A percentile compares a stretch with the other conserved stretches of the same genome.
These are phyloP conservation scores for Plagodis pulveraria DNA, from an alignment of 2,888 invertebrate genomes.

Conservation along the genomic window DNA sequence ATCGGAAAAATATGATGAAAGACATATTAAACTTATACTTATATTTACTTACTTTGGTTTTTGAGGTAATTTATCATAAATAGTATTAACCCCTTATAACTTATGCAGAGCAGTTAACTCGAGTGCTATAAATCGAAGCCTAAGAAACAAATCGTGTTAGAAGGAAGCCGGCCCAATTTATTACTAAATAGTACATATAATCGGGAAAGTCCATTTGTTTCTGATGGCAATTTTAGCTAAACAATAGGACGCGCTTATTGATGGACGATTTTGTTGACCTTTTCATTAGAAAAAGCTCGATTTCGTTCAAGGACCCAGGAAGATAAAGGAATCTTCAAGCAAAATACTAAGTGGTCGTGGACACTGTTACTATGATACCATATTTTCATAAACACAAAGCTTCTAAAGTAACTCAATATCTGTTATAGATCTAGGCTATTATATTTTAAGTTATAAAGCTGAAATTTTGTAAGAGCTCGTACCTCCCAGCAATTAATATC, in stretches of 20 bases:
- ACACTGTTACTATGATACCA: too few relatives aligned
- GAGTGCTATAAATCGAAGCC: constrained; percentile 38
- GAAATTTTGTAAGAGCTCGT: constrained; percentile 4
- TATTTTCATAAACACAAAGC: too few relatives aligned
- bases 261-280: constrained; percentile 1
- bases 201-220: constrained; percentile 50
- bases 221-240: constrained; percentile 47
- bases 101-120: constrained; percentile 3
- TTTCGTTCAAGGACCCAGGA: too few relatives aligned
- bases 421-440: too few relatives aligned
- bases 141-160: constrained; percentile 35
- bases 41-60: too few relatives aligned
- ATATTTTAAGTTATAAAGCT: not conserved
- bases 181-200: constrained; percentile 40
- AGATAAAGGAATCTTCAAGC: too few relatives aligned
- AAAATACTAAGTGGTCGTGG: too few relatives aligned
- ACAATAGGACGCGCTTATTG: constrained; percentile 45
- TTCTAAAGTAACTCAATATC: too few relatives aligned
- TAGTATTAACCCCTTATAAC: too few relatives aligned
- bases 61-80: too few relatives aligned
- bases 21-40: too few relatives aligned
- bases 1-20: too few relatives aligned
- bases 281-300: not conserved
- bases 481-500: constrained; percentile 2
- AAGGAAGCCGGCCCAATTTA: constrained; percentile 43